phyloP scores from a whole-genome alignment of 2,113 vertebrate genomes.

The Smithornis capensis region DNA sequence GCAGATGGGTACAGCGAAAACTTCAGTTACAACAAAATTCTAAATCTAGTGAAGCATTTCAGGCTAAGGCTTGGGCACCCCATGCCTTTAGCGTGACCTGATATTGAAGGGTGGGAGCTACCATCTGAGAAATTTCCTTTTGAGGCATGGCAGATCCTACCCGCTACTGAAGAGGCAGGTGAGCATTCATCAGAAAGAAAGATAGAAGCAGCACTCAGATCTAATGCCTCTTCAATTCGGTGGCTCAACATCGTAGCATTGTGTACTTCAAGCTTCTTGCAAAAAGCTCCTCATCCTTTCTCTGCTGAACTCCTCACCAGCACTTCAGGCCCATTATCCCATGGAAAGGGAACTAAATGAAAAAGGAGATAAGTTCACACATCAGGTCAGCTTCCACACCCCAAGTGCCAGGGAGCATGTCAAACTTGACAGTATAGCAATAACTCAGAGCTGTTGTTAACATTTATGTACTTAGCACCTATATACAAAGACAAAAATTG shows the following conservation, averaged over 20 bases:
- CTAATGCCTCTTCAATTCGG: background rate
- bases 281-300: background rate
- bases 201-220: fast-evolving
- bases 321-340: background rate
- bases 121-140: background rate
- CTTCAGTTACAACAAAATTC: background rate
- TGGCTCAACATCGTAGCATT: background rate
- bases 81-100: fast-evolving
- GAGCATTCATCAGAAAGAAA: background rate
- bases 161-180: background rate
- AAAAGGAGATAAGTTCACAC: background rate
- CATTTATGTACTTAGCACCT: fast-evolving
- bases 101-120: background rate
- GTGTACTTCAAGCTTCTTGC: background rate
- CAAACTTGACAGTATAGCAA: background rate
- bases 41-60: background rate
- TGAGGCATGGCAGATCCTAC: background rate
- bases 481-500: background rate
- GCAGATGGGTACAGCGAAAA: background rate
- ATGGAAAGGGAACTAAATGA: background rate
- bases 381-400: background rate
- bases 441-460: background rate
- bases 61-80: background rate
- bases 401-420: background rate
- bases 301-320: background rate